Percentiles rank a stretch among this genome's conserved stretches.
These are phyloP conservation scores for Drosophila kikkawai DNA, from an alignment of 1,140 invertebrate species.

Conservation along the genomic window DNA sequence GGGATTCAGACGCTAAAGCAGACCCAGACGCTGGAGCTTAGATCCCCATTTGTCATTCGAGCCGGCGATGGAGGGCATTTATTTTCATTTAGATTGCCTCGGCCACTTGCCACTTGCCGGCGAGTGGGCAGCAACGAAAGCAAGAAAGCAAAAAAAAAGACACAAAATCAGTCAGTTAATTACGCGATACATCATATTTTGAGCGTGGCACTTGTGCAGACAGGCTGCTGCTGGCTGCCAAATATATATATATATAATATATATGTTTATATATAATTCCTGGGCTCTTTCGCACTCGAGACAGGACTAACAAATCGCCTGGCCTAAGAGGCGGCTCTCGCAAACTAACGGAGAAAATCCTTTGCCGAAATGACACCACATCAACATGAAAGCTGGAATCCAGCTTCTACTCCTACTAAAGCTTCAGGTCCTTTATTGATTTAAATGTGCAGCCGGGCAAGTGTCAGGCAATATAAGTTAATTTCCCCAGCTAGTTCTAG, in stretches of 20 bases:
- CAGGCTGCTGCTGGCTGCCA: slow-evolving; percentile 28
- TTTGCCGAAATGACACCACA: slow-evolving; percentile 21
- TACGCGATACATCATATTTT: slow-evolving; percentile 68
- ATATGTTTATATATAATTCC: slow-evolving; percentile 3
- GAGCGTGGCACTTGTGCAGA: slow-evolving; percentile 21
- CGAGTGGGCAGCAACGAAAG: slow-evolving; percentile 33
- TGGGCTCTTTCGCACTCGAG: slow-evolving; percentile 2
- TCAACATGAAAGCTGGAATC: slow-evolving; percentile 9
- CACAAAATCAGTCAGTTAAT: slow-evolving; percentile 73
- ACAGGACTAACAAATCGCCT: slow-evolving; percentile 25
- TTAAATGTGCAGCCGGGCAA: slow-evolving; percentile 40
- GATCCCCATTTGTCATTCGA: slow-evolving; percentile 63
- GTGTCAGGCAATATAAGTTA: slow-evolving; percentile 42
- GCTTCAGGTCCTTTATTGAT: slow-evolving; percentile 35
- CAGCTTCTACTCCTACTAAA: neutral
- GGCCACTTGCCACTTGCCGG: slow-evolving; percentile 28
- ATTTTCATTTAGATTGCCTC: slow-evolving; percentile 70
- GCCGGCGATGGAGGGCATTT: slow-evolving; percentile 56
- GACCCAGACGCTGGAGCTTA: slow-evolving; percentile 31
- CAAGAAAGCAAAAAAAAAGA: slow-evolving; percentile 20
- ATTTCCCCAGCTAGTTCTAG: slow-evolving; percentile 51
- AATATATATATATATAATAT: slow-evolving; percentile 1
- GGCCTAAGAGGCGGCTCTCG: slow-evolving; percentile 6
- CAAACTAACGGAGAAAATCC: neutral
- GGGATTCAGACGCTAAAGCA: slow-evolving; percentile 13